Conservation (phyloP, 2,888 invertebrate genomes). For the Cordylochernes scorpioides region DNA sequence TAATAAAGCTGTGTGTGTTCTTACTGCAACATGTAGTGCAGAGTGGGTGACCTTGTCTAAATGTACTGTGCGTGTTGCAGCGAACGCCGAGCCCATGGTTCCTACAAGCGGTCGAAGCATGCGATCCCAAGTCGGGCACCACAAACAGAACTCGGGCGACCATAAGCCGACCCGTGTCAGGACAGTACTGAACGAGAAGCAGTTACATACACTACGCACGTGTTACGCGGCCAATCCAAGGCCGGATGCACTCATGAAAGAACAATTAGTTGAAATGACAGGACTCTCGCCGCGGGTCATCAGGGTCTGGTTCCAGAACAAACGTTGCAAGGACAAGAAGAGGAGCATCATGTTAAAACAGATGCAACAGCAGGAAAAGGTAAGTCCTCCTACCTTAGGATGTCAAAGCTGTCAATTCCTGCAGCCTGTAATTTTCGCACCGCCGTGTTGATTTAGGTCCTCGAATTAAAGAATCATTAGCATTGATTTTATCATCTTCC, state of each 20-base stretch:
- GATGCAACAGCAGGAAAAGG: conserved; percentile 94
- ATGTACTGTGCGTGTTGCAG: too few relatives aligned
- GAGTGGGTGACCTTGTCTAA: background rate
- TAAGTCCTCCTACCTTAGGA: too few relatives aligned
- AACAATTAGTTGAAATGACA: conserved; percentile 96
- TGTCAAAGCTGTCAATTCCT: too few relatives aligned
- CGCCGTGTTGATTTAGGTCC: too few relatives aligned
- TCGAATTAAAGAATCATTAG: too few relatives aligned
- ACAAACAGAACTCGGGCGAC: conserved; percentile 35
- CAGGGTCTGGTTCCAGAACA: conserved; percentile 98
- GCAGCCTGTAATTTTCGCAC: too few relatives aligned
- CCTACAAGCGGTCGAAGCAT: conserved; percentile 14
- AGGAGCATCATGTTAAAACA: conserved; percentile 85
- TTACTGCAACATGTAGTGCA: too few relatives aligned
- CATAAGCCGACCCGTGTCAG: conserved; percentile 94
- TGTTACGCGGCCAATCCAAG: conserved; percentile 93
- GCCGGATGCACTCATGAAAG: conserved; percentile 96
- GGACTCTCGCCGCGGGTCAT: conserved; percentile 87
- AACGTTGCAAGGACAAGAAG: conserved; percentile 90
- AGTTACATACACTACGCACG: conserved; percentile 81
- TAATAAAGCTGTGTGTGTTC: too few relatives aligned
- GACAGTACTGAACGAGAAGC: conserved; percentile 94
- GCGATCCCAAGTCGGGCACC: conserved; percentile 15
- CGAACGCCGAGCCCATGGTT: conserved; percentile 16
- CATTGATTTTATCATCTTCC: too few relatives aligned